phyloP scores from a whole-genome alignment of 2,797 vertebrate genomes.

The Buceros bicornis region DNA sequence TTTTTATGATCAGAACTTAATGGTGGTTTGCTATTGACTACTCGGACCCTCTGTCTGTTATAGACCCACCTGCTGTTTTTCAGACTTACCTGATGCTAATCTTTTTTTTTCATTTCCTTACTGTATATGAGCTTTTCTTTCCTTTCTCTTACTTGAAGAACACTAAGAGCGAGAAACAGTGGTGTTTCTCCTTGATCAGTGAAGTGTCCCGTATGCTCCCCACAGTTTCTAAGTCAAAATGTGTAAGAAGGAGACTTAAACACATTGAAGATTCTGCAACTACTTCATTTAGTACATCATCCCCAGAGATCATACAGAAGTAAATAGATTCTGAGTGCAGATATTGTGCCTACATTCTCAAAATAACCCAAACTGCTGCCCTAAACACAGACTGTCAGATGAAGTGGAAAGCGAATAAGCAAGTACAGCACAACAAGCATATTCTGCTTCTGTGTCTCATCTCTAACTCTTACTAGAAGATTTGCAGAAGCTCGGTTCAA shows the following conservation, averaged over 20 bases:
- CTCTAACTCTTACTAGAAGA: neutral
- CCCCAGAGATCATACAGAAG: neutral
- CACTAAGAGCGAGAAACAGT: neutral
- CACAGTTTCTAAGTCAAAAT: conserved; percentile 25
- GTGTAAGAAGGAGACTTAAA: conserved; percentile 21
- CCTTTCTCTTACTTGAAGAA: neutral
- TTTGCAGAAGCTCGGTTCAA: neutral
- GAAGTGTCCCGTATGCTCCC: neutral
- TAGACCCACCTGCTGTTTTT: neutral
- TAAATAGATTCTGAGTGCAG: conserved; percentile 20
- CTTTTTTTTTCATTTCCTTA: neutral
- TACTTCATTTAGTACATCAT: conserved; percentile 20
- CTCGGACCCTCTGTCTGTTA: neutral
- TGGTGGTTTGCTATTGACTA: neutral
- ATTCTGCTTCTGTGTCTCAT: neutral
- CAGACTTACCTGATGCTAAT: neutral
- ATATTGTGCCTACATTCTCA: neutral
- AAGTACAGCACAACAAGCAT: neutral
- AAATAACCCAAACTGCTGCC: neutral
- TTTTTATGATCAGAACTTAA: neutral
- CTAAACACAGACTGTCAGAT: neutral
- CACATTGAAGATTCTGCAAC: conserved; percentile 12
- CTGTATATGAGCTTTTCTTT: neutral
- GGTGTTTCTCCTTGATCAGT: conserved; percentile 41
- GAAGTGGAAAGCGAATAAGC: neutral